These are phyloP conservation scores for Leptoteleia sp. DNA, from an alignment of 1,140 invertebrate species.

Conservation along the genomic window DNA sequence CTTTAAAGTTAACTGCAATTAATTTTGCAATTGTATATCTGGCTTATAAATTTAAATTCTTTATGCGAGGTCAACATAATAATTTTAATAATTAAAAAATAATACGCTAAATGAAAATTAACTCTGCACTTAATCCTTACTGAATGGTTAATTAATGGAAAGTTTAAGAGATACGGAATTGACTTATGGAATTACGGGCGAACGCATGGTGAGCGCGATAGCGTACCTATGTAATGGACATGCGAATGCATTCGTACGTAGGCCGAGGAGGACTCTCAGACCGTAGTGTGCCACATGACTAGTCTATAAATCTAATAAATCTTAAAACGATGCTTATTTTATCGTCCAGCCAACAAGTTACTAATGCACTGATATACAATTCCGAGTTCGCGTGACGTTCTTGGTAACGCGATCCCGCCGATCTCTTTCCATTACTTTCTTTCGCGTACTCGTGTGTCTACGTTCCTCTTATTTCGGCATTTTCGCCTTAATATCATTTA, in stretches of 20 bases:
- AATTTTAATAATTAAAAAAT: no score
- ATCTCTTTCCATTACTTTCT: constrained; percentile 56
- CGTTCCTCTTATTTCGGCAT: constrained; percentile 18
- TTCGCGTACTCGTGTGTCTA: constrained; percentile 38
- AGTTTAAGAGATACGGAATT: constrained; percentile 44
- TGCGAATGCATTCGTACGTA: constrained; percentile 51
- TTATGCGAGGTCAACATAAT: no score
- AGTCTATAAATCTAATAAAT: constrained; percentile 76
- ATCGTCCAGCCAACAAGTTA: constrained; percentile 76
- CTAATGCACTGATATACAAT: constrained; percentile 72
- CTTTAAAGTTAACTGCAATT: no score
- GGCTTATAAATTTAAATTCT: no score
- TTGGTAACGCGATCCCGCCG: constrained; percentile 55
- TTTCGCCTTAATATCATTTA: constrained; percentile 37
- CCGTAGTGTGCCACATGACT: constrained; percentile 66
- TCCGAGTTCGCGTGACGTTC: constrained; percentile 70
- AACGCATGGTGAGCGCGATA: constrained; percentile 53
- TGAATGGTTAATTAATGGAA: no score
- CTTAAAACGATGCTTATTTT: constrained; percentile 74
- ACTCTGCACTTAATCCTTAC: no score
- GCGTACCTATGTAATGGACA: constrained; percentile 37
- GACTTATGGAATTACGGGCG: constrained; percentile 63
- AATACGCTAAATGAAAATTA: no score
- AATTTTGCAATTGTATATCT: no score
- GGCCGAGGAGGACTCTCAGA: constrained; percentile 50